Evolutionary conservation across 2,113 vertebrate species (phyloP).

Genomic region (Boleophthalmus pectinirostris): DNA sequence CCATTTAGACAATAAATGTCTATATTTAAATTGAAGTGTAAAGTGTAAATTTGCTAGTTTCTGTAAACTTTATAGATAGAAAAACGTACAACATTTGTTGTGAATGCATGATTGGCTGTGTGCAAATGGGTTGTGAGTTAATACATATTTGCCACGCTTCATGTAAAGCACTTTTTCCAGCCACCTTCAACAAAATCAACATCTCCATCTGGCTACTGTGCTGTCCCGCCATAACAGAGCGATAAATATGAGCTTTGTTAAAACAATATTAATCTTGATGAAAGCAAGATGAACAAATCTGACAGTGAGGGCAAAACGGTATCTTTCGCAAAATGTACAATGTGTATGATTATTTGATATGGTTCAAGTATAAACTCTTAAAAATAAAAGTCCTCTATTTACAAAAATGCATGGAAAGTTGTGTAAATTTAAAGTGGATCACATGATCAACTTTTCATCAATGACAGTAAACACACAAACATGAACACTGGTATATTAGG

Average conservation of each 20-base stretch:
- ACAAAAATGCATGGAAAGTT: neutral
- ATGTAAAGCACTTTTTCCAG: constrained; percentile 72
- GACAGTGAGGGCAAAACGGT: neutral
- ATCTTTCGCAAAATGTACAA: neutral
- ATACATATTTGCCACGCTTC: constrained; percentile 66
- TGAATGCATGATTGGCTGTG: constrained; percentile 32
- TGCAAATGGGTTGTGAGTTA: constrained; percentile 42
- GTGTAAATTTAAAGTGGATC: neutral
- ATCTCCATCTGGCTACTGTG: constrained; percentile 74
- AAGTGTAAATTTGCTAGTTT: neutral
- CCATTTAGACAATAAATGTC: neutral
- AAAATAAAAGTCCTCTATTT: neutral
- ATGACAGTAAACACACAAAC: neutral
- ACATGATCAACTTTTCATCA: neutral
- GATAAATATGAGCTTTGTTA: constrained; percentile 62
- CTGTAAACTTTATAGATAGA: constrained; percentile 2
- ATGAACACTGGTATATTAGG: neutral
- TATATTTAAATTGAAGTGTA: neutral
- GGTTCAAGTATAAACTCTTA: neutral
- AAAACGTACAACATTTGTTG: constrained; percentile 16
- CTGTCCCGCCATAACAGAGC: constrained; percentile 53
- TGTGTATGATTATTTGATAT: neutral
- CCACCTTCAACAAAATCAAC: constrained; percentile 74
- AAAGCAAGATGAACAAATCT: neutral
- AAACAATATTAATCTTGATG: constrained; percentile 3